A percentile compares a stretch with the other conserved stretches of the same genome.
Conservation (phyloP, 2,888 invertebrate genomes). For the Kuschelorhynchus macadamiae region DNA sequence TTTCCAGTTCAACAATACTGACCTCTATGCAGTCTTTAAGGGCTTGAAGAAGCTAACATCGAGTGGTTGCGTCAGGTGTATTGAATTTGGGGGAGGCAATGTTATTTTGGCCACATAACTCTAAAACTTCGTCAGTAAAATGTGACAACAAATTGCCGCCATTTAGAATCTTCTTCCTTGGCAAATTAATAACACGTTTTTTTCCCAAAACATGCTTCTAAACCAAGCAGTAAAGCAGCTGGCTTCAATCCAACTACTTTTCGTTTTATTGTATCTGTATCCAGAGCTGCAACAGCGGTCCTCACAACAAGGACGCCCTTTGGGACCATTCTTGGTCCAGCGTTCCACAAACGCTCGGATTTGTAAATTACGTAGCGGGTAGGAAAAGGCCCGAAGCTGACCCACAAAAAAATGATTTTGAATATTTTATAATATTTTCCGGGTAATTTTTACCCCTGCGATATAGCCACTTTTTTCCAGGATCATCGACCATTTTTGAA, state of each 20-base stretch:
- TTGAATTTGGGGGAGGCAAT: no score
- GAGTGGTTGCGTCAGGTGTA: no score
- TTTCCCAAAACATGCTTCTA: no score
- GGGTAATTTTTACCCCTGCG: constrained; percentile 35
- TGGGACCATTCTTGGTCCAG: constrained; percentile 55
- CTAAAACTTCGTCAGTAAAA: no score
- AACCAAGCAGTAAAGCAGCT: no score
- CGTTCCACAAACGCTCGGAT: constrained; percentile 23
- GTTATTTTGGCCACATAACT: no score
- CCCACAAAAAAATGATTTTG: constrained; percentile 56
- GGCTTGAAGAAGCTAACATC: no score
- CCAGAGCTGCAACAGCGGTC: neutral
- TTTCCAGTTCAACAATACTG: no score
- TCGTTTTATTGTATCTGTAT: neutral
- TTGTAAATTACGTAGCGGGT: constrained; percentile 61
- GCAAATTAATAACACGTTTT: no score
- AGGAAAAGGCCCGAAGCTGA: constrained; percentile 60
- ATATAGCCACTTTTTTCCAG: constrained; percentile 34
- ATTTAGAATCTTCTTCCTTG: no score
- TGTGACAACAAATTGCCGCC: no score
- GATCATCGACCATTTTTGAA: constrained; percentile 9
- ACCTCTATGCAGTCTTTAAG: no score
- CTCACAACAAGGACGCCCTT: neutral
- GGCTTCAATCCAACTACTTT: neutral
- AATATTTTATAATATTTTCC: constrained; percentile 6